Percentiles rank a stretch among this genome's conserved stretches.
phyloP scores from a whole-genome alignment of 2,797 vertebrate genomes.

The Notamacropus eugenii region DNA sequence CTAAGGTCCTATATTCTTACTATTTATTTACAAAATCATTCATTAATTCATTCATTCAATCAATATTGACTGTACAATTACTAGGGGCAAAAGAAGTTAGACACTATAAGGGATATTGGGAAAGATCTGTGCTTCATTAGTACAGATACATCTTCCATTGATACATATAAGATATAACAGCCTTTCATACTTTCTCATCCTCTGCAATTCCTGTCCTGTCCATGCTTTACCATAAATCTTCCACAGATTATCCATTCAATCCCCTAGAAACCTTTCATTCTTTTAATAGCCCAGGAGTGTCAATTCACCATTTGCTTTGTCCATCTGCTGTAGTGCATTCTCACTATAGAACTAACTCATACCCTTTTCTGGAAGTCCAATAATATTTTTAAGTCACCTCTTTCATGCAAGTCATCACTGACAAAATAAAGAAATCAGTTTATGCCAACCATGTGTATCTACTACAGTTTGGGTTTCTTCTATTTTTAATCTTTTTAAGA shows the following conservation, averaged over 20 bases:
- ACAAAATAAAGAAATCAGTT: background rate
- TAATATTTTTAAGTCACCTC: background rate
- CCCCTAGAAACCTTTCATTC: background rate
- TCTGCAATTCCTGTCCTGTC: background rate
- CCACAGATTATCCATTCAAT: background rate
- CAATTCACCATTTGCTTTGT: background rate
- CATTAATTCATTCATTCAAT: background rate
- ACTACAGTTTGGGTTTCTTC: background rate
- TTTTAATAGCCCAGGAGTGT: background rate
- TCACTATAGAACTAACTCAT: background rate
- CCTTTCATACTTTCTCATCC: background rate
- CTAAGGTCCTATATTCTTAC: background rate
- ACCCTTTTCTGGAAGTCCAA: background rate
- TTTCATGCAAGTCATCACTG: background rate
- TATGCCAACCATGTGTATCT: background rate
- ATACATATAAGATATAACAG: background rate
- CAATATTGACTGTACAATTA: background rate
- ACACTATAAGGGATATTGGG: background rate
- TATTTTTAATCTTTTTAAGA: background rate
- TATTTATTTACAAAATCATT: background rate
- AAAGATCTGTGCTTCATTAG: background rate
- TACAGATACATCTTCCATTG: background rate
- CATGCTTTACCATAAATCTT: background rate
- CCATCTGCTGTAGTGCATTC: background rate
- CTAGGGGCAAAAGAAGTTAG: background rate